Base-by-base conservation (phyloP, 2,888 invertebrate species). In the Acleris sparsana region DNA sequence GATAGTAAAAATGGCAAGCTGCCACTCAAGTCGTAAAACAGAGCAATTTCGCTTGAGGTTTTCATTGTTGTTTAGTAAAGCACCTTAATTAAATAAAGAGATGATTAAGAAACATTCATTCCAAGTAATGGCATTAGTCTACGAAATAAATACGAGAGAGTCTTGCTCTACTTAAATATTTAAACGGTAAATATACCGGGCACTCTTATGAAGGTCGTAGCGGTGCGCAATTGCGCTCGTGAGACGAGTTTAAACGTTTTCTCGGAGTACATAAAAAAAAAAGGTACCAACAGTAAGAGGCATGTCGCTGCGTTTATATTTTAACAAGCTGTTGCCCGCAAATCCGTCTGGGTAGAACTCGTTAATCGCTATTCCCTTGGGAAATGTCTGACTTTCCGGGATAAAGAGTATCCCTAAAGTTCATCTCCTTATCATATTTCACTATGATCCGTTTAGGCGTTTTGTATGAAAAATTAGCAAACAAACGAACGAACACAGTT, bases 1-100 rank as follows among this genome's bases (percentile, higher is more conserved):
- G 56, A 65, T 60, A 55, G 20, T 39, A 49, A 62, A 39, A 49
- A 48, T 20, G 48, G 5, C 11, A 16, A 55, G 55, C 39, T 22
- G 39, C 6, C 48, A 43, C 20, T 53, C 17, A 20, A 55, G 55
- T 33, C 33, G 53, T 62, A 55, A 48, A 20, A 55, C 53, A 62
- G 48, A 53, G 25, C 33, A 48, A 48, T 56, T 39, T 39, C 39
- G 39, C 25, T 33, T 33, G 33, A 33, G 33, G 39, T 39, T 56
- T 43, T 18, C 33, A 39, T 9, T 22, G 49, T 39, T 59, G 20
- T 48, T 51, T 51, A 18, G 25, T 16, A 17, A n/a, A 39, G n/a
- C 17, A 13, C 48, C 18, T 48, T 58, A 48, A 58, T 58, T 58
- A 58, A 13, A 6, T 58, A 25, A 48, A 11, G 17, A 18, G 48